These are phyloP conservation scores for Aepyceros melampus DNA, from an alignment of 2,113 vertebrate species.

Conservation along the genomic window DNA sequence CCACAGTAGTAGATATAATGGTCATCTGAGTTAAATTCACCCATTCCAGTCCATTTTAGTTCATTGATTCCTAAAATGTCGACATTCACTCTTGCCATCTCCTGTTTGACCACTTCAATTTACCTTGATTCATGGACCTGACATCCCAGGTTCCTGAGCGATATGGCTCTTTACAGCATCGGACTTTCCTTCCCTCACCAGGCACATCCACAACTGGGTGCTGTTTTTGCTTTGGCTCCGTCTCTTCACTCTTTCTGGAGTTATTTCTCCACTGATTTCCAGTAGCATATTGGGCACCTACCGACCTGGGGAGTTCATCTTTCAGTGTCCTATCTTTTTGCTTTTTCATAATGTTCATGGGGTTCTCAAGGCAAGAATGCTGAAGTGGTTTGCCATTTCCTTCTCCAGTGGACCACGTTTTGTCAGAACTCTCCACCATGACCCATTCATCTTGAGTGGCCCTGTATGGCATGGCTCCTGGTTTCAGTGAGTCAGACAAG, in stretches of 20 bases:
- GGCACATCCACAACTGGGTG: background rate
- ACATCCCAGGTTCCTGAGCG: background rate
- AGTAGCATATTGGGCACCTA: background rate
- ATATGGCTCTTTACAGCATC: background rate
- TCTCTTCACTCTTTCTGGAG: background rate
- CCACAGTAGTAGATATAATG: background rate
- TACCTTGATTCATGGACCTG: background rate
- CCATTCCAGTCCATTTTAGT: background rate
- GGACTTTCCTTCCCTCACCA: background rate
- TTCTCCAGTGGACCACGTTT: background rate
- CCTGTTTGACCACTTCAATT: background rate
- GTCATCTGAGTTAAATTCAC: background rate
- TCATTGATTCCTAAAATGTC: background rate
- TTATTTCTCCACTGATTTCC: background rate
- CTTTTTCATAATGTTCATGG: background rate
- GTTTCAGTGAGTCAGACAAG: background rate
- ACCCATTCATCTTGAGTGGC: background rate
- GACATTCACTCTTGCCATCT: rapidly evolving
- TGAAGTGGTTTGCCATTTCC: rapidly evolving
- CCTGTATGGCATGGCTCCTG: rapidly evolving
- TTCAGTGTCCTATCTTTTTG: background rate
- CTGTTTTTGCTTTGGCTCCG: background rate
- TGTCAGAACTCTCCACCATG: background rate
- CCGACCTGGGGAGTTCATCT: background rate
- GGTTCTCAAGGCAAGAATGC: background rate